Evolutionary conservation across 2,797 vertebrate species (phyloP).

Genomic region (Bovichtus variegatus): DNA sequence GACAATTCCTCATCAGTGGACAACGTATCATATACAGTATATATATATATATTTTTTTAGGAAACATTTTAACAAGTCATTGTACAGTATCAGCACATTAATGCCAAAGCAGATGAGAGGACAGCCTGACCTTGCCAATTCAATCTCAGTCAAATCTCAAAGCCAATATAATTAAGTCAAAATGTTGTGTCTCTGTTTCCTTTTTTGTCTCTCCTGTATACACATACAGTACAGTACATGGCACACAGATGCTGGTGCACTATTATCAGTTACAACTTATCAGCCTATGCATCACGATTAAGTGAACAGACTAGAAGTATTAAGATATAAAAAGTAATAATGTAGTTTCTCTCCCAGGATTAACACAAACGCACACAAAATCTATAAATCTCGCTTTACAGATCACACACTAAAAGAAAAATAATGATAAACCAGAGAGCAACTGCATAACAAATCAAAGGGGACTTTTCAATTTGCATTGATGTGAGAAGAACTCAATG

Average conservation of each 20-base stretch:
- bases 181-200: not conserved
- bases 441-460: not conserved
- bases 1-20: not conserved
- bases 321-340: constrained; percentile 9
- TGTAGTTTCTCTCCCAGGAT: not conserved
- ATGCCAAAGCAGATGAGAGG: not conserved
- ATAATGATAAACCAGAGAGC: not conserved
- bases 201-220: not conserved
- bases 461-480: not conserved
- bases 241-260: not conserved
- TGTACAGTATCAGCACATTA: not conserved
- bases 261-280: not conserved
- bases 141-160: not conserved
- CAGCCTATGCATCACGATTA: constrained; percentile 4
- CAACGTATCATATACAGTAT: not conserved
- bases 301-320: constrained; percentile 3
- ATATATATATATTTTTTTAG: not conserved
- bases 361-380: not conserved
- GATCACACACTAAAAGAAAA: not conserved
- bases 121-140: not conserved
- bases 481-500: not conserved
- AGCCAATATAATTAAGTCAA: not conserved
- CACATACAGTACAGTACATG: too few relatives aligned
- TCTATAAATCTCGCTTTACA: not conserved
- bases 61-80: not conserved